Conservation (phyloP, 1,140 invertebrate species). For the Bursaphelenchus mucronatus region DNA sequence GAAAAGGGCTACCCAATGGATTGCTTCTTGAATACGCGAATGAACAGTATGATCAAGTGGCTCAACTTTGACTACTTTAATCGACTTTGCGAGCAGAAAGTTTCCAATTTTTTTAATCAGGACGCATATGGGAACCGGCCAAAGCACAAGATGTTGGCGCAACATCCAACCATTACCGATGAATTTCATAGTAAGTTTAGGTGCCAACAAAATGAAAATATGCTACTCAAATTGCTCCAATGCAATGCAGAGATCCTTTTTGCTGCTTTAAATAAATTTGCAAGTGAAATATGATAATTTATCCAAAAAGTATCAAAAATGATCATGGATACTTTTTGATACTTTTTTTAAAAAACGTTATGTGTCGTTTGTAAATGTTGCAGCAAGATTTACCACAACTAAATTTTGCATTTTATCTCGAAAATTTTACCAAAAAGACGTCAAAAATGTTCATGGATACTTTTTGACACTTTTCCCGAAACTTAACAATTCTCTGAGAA, state of each 20-base stretch:
- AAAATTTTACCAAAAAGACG: too few species aligned
- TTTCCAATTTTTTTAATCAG: constrained; percentile 63
- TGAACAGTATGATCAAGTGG: constrained; percentile 8
- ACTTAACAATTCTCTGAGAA: too few species aligned
- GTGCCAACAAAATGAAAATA: not conserved
- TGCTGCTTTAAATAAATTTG: constrained; percentile 63
- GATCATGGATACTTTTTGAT: too few species aligned
- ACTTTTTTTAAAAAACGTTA: too few species aligned
- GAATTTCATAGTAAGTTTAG: constrained; percentile 10
- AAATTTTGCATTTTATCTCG: too few species aligned
- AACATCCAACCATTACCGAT: constrained; percentile 44
- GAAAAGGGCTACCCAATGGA: constrained; percentile 60
- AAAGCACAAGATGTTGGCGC: constrained; percentile 58
- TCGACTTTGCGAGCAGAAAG: constrained; percentile 33
- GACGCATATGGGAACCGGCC: constrained; percentile 63
- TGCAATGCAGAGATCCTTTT: constrained; percentile 41
- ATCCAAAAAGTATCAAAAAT: too few species aligned
- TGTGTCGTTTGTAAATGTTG: too few species aligned
- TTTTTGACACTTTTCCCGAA: too few species aligned
- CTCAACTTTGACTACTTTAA: constrained; percentile 29
- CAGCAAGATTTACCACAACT: too few species aligned
- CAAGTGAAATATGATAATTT: too few species aligned
- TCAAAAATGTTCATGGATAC: too few species aligned
- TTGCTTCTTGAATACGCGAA: constrained; percentile 21
- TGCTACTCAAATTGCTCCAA: too few species aligned